Evolutionary conservation across 2,888 invertebrate species (phyloP).

Genomic region (Oegoconia quadripuncta): DNA sequence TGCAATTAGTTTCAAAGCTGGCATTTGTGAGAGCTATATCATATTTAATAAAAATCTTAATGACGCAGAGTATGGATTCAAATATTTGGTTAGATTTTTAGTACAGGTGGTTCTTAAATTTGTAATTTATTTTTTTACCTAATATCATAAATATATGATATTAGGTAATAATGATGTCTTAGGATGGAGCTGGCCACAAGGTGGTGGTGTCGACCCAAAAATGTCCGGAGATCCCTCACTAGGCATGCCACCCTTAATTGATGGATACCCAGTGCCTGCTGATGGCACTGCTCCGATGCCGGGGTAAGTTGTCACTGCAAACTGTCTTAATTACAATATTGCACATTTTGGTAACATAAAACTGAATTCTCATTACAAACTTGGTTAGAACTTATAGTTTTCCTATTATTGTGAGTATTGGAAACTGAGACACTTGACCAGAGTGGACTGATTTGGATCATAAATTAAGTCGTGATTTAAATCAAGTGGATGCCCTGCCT

Average conservation of each 20-base stretch:
- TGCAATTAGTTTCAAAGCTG: too few relatives aligned
- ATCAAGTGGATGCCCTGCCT: too few relatives aligned
- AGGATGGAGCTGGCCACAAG: conserved; percentile 66
- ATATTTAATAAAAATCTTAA: too few relatives aligned
- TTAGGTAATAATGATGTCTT: conserved; percentile 5
- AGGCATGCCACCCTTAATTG: conserved; percentile 51
- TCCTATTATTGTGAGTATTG: too few relatives aligned
- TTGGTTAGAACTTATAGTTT: too few relatives aligned
- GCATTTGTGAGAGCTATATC: too few relatives aligned
- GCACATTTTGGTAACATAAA: background rate
- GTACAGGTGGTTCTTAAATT: too few relatives aligned
- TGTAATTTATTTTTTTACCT: background rate
- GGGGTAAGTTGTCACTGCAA: conserved; percentile 42
- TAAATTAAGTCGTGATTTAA: too few relatives aligned
- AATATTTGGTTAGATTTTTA: too few relatives aligned
- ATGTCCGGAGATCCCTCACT: conserved; percentile 48
- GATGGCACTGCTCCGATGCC: conserved; percentile 47
- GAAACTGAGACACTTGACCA: too few relatives aligned
- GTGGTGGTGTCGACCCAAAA: conserved; percentile 54
- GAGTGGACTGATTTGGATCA: too few relatives aligned
- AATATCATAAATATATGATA: background rate
- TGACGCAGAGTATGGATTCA: too few relatives aligned
- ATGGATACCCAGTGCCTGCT: conserved; percentile 46
- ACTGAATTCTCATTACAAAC: background rate
- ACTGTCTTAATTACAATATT: background rate